phyloP scores from a whole-genome alignment of 2,797 vertebrate species.

The Botia almorhae region DNA sequence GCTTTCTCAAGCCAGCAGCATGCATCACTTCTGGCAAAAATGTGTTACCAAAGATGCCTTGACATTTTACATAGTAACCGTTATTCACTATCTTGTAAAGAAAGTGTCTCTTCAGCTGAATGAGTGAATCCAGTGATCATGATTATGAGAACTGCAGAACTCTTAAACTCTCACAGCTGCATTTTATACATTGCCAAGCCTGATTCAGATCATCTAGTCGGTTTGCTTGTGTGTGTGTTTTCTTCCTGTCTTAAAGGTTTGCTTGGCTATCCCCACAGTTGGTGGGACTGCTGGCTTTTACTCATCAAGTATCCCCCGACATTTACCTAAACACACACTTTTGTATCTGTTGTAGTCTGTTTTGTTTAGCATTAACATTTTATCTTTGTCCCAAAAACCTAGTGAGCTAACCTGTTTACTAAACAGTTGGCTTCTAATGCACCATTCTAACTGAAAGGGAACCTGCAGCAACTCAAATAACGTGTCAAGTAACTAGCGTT shows the following conservation, averaged over 20 bases:
- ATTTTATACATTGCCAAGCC: neutral
- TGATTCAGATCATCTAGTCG: conserved; percentile 6
- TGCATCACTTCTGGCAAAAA: neutral
- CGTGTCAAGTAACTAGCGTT: too few relatives aligned
- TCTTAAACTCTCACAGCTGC: neutral
- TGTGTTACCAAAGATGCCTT: neutral
- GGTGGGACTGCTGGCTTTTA: conserved; percentile 37
- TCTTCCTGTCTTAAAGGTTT: neutral
- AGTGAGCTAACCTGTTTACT: too few relatives aligned
- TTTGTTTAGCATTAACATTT: neutral
- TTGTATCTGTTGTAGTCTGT: neutral
- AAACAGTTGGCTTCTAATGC: too few relatives aligned
- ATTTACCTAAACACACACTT: conserved; percentile 9
- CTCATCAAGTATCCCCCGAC: conserved; percentile 49
- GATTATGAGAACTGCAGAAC: neutral
- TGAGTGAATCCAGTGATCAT: neutral
- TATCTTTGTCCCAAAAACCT: too few relatives aligned
- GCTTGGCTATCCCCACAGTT: conserved; percentile 51
- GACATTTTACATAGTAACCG: neutral
- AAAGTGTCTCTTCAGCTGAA: neutral
- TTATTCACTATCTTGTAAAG: neutral
- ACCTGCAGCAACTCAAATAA: too few relatives aligned
- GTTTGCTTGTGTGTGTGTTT: conserved; percentile 25
- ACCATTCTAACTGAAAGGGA: too few relatives aligned
- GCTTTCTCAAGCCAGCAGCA: conserved; percentile 28